Percentiles rank a stretch among this genome's conserved stretches.
phyloP scores from a whole-genome alignment of 2,797 vertebrate species.

The Pipistrellus pipistrellus region DNA sequence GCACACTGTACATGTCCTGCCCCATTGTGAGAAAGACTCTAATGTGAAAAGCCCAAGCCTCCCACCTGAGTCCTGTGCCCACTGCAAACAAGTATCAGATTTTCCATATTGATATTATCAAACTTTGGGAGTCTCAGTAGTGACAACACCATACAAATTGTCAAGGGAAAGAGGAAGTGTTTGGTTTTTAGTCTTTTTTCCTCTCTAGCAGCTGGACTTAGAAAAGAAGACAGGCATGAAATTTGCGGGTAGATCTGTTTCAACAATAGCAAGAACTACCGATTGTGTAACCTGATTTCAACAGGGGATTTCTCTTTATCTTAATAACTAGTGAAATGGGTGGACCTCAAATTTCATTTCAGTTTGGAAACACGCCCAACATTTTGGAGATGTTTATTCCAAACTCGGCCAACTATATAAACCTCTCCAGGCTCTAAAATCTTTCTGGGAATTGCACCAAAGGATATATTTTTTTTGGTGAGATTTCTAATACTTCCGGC shows the following conservation, averaged over 20 bases:
- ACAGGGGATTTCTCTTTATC: conserved; percentile 73
- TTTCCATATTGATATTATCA: background rate
- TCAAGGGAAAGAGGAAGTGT: background rate
- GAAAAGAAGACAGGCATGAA: conserved; percentile 64
- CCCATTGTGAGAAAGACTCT: background rate
- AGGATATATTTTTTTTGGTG: conserved; percentile 12
- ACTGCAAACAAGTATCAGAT: background rate
- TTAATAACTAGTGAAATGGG: conserved; percentile 74
- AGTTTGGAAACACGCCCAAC: conserved; percentile 64
- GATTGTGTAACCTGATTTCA: conserved; percentile 69
- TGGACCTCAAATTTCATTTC: conserved; percentile 77
- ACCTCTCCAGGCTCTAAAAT: conserved; percentile 72
- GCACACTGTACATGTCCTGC: accelerated
- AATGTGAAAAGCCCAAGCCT: background rate
- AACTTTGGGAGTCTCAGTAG: background rate
- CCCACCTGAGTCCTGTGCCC: background rate
- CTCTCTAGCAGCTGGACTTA: conserved; percentile 49
- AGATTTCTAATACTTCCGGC: conserved; percentile 67
- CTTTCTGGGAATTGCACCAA: conserved; percentile 78
- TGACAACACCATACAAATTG: background rate
- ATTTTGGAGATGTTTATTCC: conserved; percentile 75
- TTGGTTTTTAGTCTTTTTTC: background rate
- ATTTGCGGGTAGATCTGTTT: conserved; percentile 63
- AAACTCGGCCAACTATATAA: conserved; percentile 67
- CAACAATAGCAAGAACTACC: conserved; percentile 62